A percentile compares a stretch with the other conserved stretches of the same genome.
Evolutionary conservation across 1,140 invertebrate species (phyloP).

Genomic region (Latrodectus geometricus): DNA sequence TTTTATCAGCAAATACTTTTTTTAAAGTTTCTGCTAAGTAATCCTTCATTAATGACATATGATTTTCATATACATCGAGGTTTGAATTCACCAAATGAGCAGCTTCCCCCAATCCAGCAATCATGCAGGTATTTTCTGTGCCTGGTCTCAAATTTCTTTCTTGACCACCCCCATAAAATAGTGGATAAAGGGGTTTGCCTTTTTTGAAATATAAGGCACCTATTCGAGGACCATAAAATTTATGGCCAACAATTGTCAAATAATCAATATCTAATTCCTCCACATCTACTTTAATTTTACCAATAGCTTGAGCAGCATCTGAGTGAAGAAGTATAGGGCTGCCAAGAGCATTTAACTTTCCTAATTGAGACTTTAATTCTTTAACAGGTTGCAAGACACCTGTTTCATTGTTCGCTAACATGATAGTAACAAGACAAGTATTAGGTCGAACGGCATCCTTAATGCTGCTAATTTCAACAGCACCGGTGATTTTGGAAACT

Average conservation of each 20-base stretch:
- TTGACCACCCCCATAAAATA: conserved; percentile 76
- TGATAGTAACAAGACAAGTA: conserved; percentile 75
- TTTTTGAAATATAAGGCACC: conserved; percentile 73
- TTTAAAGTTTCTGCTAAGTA: conserved; percentile 71
- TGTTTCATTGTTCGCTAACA: conserved; percentile 79
- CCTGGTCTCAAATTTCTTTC: conserved; percentile 74
- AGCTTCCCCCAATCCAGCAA: conserved; percentile 75
- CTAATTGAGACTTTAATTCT: conserved; percentile 62
- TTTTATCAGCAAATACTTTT: conserved; percentile 69
- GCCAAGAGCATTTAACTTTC: conserved; percentile 21
- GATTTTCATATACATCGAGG: conserved; percentile 68
- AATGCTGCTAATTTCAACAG: conserved; percentile 70
- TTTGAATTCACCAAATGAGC: conserved; percentile 72
- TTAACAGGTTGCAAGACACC: conserved; percentile 72
- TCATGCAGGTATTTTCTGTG: conserved; percentile 78
- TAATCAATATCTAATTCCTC: conserved; percentile 73
- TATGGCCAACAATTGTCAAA: conserved; percentile 77
- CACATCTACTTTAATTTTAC: conserved; percentile 74
- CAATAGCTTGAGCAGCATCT: conserved; percentile 76
- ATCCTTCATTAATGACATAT: conserved; percentile 70
- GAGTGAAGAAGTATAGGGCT: conserved; percentile 69
- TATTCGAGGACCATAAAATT: conserved; percentile 77
- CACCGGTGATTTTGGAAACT: conserved; percentile 69
- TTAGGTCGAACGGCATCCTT: conserved; percentile 68
- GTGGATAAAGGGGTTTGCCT: conserved; percentile 68